These are phyloP conservation scores for Eumeta japonica DNA, from an alignment of 1,140 invertebrate genomes.

Conservation along the genomic window DNA sequence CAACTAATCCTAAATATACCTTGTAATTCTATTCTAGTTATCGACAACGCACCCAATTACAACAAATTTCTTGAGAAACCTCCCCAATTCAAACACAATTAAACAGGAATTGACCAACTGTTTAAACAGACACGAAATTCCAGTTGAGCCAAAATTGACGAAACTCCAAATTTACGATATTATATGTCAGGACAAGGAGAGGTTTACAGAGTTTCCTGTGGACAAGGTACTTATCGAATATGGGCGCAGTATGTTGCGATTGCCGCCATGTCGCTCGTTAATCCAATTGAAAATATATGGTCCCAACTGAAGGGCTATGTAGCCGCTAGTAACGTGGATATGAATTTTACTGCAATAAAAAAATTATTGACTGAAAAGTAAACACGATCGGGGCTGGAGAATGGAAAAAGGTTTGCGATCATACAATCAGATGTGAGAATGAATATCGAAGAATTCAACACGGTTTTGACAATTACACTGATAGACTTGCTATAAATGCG, in stretches of 20 bases:
- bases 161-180: slow-evolving; percentile 10
- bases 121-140: slow-evolving; percentile 10
- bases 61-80: too few species aligned
- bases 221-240: slow-evolving; percentile 9
- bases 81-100: slow-evolving; percentile 10
- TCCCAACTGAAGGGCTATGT: slow-evolving; percentile 10
- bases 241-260: slow-evolving; percentile 9
- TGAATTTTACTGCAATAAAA: slow-evolving; percentile 12
- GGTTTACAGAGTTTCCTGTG: too few species aligned
- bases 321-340: slow-evolving; percentile 9
- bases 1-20: too few species aligned
- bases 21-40: too few species aligned
- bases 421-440: slow-evolving; percentile 9
- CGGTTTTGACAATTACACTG: slow-evolving; percentile 9
- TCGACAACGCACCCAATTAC: too few species aligned
- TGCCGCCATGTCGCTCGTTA: slow-evolving; percentile 11
- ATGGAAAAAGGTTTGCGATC: too few species aligned
- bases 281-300: slow-evolving; percentile 6
- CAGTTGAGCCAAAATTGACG: slow-evolving; percentile 5
- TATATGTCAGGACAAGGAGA: too few species aligned
- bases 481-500: slow-evolving; percentile 9
- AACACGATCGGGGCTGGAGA: slow-evolving; percentile 10
- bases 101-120: slow-evolving; percentile 11
- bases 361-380: too few species aligned
- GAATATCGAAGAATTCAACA: too few species aligned